These are phyloP conservation scores for Mohoua ochrocephala DNA, from an alignment of 2,113 vertebrate genomes.

Conservation along the genomic window DNA sequence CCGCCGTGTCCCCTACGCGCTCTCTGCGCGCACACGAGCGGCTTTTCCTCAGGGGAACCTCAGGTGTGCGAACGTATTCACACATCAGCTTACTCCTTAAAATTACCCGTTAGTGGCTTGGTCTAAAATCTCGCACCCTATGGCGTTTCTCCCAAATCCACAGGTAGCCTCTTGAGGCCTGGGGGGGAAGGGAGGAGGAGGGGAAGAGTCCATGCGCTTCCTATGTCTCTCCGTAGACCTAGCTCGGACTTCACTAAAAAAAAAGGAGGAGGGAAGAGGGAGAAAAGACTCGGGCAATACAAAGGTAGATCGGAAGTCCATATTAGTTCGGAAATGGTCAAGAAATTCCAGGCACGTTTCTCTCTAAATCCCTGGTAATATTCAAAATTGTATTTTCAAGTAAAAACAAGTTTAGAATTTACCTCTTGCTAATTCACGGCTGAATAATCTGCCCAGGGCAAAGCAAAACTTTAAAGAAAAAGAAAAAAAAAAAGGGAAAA, in stretches of 20 bases:
- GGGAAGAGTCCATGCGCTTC: background rate
- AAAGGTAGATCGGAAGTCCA: constrained; percentile 64
- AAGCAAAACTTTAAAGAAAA: constrained; percentile 29
- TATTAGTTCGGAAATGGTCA: constrained; percentile 57
- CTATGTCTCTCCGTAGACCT: background rate
- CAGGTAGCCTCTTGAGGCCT: background rate
- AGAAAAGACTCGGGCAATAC: background rate
- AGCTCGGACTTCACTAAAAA: background rate
- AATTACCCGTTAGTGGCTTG: background rate
- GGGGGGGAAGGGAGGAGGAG: background rate
- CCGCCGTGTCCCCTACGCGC: accelerated
- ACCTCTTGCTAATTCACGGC: constrained; percentile 57
- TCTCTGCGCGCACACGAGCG: background rate
- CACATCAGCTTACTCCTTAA: background rate
- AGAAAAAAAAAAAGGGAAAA: too few relatives aligned
- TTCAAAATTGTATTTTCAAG: constrained; percentile 73
- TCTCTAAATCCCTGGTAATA: constrained; percentile 49
- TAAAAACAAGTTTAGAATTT: constrained; percentile 75
- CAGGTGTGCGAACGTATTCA: background rate
- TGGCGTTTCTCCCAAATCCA: background rate
- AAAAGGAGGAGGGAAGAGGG: background rate
- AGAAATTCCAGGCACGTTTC: constrained; percentile 67
- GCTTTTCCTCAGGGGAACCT: background rate
- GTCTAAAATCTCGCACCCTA: background rate
- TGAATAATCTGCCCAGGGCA: constrained; percentile 60